phyloP scores from a whole-genome alignment of 2,888 invertebrate species.

The Axea sp. region DNA sequence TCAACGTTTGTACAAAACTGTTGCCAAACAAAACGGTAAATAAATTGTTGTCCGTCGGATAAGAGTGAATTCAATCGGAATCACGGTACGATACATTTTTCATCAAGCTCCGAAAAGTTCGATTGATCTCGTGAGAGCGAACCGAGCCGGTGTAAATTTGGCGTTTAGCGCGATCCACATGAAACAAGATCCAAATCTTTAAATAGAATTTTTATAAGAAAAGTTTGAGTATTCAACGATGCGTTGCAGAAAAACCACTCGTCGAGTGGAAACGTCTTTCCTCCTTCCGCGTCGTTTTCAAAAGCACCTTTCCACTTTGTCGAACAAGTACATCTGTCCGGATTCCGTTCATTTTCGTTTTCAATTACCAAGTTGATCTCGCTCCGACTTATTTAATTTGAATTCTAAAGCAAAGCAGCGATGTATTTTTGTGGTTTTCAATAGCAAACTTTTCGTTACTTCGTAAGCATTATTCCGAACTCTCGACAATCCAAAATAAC shows the following conservation, averaged over 20 bases:
- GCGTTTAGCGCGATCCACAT: neutral
- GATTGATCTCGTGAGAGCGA: neutral
- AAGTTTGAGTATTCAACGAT: too few relatives aligned
- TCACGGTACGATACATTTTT: too few relatives aligned
- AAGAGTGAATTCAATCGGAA: too few relatives aligned
- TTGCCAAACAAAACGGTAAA: too few relatives aligned
- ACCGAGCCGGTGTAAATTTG: neutral
- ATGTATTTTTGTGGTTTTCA: conserved; percentile 4
- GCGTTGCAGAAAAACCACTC: too few relatives aligned
- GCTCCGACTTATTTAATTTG: conserved; percentile 20
- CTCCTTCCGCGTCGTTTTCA: conserved; percentile 13
- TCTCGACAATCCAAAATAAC: neutral
- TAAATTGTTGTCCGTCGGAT: too few relatives aligned
- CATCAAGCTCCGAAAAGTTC: neutral
- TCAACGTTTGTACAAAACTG: too few relatives aligned
- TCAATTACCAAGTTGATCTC: conserved; percentile 26
- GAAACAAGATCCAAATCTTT: conserved; percentile 22
- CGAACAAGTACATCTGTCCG: conserved; percentile 18
- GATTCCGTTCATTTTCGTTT: conserved; percentile 7
- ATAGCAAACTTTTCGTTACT: conserved; percentile 2
- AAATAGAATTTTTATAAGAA: conserved; percentile 66
- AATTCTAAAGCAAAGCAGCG: conserved; percentile 9
- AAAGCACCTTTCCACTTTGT: conserved; percentile 17
- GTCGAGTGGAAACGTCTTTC: too few relatives aligned
- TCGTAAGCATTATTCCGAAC: neutral